Evolutionary conservation across 2,888 invertebrate species (phyloP).

Genomic region (Drosophila borealis): DNA sequence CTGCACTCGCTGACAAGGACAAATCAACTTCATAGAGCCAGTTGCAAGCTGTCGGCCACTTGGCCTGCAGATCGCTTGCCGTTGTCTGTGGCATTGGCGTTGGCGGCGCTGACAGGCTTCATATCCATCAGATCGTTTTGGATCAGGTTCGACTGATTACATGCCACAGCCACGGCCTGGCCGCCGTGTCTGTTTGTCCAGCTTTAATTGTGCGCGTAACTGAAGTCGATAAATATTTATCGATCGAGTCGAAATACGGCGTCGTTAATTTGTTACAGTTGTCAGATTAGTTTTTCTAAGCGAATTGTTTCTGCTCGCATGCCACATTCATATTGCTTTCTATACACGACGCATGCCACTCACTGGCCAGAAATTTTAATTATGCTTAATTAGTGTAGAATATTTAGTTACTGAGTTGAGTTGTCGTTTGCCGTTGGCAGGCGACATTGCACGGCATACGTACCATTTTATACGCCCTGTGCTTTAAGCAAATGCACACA

Average conservation of each 20-base stretch:
- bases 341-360: conserved; percentile 36
- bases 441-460: neutral
- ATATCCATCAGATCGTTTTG: conserved; percentile 6
- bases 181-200: conserved; percentile 12
- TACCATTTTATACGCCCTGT: no score
- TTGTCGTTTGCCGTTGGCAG: no score
- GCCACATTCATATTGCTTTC: conserved; percentile 38
- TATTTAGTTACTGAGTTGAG: neutral
- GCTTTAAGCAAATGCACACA: no score
- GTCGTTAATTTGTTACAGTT: conserved; percentile 51
- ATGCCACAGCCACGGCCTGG: conserved; percentile 12
- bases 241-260: conserved; percentile 24
- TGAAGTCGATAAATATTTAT: conserved; percentile 67
- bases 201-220: conserved; percentile 49
- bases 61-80: neutral
- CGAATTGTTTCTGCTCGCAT: conserved; percentile 24
- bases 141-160: conserved; percentile 22
- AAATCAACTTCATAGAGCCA: conserved; percentile 24
- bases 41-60: conserved; percentile 18
- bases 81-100: conserved; percentile 12
- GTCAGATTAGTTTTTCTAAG: conserved; percentile 47
- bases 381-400: conserved; percentile 25
- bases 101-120: conserved; percentile 16
- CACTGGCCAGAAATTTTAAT: conserved; percentile 29
- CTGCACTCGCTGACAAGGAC: conserved; percentile 49